phyloP scores from a whole-genome alignment of 2,888 invertebrate species.

The Rhagonycha fulva region DNA sequence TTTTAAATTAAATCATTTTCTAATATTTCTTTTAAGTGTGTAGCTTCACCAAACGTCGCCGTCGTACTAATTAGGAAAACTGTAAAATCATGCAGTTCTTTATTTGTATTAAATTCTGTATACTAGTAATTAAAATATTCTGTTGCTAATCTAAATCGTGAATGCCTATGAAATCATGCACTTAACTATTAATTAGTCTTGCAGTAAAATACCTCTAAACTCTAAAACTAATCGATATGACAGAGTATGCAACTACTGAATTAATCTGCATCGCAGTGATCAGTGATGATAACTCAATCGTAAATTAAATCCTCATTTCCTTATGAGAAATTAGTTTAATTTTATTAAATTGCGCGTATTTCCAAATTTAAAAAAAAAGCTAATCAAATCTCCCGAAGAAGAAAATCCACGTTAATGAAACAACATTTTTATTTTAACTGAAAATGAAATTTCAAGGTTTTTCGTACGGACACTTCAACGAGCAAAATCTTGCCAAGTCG shows the following conservation, averaged over 20 bases:
- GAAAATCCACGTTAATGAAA: neutral
- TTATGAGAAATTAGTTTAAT: neutral
- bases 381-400: neutral
- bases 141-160: neutral
- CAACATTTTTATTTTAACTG: neutral
- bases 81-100: neutral
- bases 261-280: neutral
- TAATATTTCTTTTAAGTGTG: neutral
- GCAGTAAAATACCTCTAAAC: neutral
- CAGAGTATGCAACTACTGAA: neutral
- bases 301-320: too few species aligned
- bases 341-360: neutral
- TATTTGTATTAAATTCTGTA: neutral
- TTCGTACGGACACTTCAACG: neutral
- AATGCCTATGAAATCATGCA: neutral
- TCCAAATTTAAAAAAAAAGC: neutral
- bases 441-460: neutral
- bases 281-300: too few species aligned
- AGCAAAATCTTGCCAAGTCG: neutral
- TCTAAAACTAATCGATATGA: neutral
- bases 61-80: neutral
- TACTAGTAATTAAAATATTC: neutral
- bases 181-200: neutral
- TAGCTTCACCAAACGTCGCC: neutral
- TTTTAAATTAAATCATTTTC: neutral